Evolutionary conservation across 2,888 invertebrate species (phyloP), one percentile per base, ranked within the genome.

Genomic region (Scaptomyza cyrtandrae): DNA sequence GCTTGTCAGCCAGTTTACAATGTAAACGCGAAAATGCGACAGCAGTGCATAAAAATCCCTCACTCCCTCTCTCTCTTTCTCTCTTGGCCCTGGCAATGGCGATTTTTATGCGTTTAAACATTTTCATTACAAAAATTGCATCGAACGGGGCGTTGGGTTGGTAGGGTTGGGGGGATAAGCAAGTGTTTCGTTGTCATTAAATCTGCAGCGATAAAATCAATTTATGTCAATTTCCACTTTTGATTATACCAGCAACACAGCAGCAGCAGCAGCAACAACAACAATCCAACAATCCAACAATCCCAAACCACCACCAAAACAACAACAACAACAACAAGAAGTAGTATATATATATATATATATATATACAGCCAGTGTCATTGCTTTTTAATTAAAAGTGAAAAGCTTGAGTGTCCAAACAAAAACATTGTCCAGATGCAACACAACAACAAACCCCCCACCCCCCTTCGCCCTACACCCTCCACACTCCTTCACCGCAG

Each of bases 61-160:
- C 80, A 7, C 33, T 10, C 33, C 10, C 33, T 9, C 33, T 33
- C 33, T 29, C 6, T 29, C 29, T 6, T 29, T 33, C 33, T 33
- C 58, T 43, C 16, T 68, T 29, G 52, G 41, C 62, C 41, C 45
- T 48, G 65, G 64, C 64, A 54, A 50, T 65, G 64, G 68, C 82
- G 76, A 87, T 87, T 84, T 84, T 84, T 87, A 84, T 84, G 84
- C 89, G 84, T 84, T 78, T 87, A 88, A 87, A 85, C 87, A 85
- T 85, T 88, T 85, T 88, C 84, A 85, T 85, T 85, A 88, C 86
- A 86, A 83, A 88, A 83, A 88, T 88, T 88, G 88, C 89, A 85
- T 88, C 75, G 80, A 39, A 11, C 6, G 37, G 37, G 10, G 33
- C 2, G 33, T 9, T 33, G 33, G 33, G 33, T 9, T 10, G 35